Percentiles rank a stretch among this genome's conserved stretches.
These are phyloP conservation scores for Epirrhoe tristata DNA, from an alignment of 2,888 invertebrate genomes.

Conservation along the genomic window DNA sequence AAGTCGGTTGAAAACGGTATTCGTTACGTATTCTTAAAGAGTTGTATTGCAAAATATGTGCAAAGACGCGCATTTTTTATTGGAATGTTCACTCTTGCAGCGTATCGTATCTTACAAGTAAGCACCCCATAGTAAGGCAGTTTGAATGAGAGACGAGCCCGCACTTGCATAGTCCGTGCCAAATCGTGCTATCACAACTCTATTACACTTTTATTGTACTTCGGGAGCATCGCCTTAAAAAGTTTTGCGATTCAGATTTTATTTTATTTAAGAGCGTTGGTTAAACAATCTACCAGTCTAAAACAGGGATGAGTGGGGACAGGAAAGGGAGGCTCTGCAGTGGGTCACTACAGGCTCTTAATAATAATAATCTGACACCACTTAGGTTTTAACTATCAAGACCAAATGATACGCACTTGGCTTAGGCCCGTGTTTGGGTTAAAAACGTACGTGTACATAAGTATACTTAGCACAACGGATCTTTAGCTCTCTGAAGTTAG, in stretches of 20 bases:
- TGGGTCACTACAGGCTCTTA: too few species aligned
- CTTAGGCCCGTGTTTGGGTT: too few species aligned
- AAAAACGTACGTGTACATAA: too few species aligned
- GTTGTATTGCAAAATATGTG: background rate
- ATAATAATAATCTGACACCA: too few species aligned
- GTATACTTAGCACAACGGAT: too few species aligned
- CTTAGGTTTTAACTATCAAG: too few species aligned
- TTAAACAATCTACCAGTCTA: too few species aligned
- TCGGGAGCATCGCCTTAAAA: background rate
- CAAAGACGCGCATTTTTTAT: background rate
- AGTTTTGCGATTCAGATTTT: conserved; percentile 5
- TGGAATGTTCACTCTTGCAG: conserved; percentile 6
- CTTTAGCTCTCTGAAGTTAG: too few species aligned
- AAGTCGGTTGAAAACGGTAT: too few species aligned
- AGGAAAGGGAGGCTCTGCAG: too few species aligned
- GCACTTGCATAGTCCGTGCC: conserved; percentile 27
- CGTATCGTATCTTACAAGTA: conserved; percentile 18
- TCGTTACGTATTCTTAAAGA: background rate
- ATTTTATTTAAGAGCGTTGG: background rate
- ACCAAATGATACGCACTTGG: too few species aligned
- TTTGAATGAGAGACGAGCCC: conserved; percentile 30
- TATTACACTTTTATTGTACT: conserved; percentile 27
- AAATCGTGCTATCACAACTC: conserved; percentile 27
- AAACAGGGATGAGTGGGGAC: too few species aligned
- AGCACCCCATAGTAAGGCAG: conserved; percentile 26